Conservation (phyloP, 2,888 invertebrate species). For the Aphrophora alni region DNA sequence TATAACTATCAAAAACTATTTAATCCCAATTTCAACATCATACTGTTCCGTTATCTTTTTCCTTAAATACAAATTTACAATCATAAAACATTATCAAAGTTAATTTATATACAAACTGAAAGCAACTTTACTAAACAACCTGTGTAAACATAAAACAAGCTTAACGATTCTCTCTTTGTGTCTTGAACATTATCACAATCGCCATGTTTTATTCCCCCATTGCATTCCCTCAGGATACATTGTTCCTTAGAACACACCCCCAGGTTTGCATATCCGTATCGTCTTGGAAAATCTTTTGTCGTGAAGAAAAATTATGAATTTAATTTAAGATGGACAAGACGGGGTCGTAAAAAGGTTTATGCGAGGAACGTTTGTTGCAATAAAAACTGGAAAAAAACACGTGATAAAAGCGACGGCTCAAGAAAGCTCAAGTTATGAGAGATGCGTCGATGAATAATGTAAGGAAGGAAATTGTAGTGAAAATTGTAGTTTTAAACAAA, state of each 20-base stretch:
- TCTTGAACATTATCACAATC: neutral
- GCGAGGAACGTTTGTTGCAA: neutral
- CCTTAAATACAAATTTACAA: too few species aligned
- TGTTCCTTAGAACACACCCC: too few species aligned
- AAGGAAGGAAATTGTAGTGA: neutral
- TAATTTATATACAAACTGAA: neutral
- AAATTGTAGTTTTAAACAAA: too few species aligned
- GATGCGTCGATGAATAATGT: neutral
- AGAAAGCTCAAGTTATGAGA: neutral
- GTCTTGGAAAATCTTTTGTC: neutral
- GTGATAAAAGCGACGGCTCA: neutral
- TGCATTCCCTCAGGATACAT: neutral
- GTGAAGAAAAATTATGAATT: slow-evolving; percentile 32
- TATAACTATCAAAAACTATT: too few species aligned
- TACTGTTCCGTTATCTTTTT: too few species aligned
- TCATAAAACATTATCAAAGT: neutral
- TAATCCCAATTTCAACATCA: too few species aligned
- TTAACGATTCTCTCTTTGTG: neutral
- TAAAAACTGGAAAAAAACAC: neutral
- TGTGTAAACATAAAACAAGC: neutral
- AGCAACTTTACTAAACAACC: neutral
- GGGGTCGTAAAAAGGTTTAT: neutral
- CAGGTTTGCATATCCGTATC: neutral
- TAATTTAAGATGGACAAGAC: slow-evolving; percentile 31
- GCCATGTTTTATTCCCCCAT: neutral